phyloP scores from a whole-genome alignment of 2,113 vertebrate species.

The Rhegmatorhina hoffmannsi region DNA sequence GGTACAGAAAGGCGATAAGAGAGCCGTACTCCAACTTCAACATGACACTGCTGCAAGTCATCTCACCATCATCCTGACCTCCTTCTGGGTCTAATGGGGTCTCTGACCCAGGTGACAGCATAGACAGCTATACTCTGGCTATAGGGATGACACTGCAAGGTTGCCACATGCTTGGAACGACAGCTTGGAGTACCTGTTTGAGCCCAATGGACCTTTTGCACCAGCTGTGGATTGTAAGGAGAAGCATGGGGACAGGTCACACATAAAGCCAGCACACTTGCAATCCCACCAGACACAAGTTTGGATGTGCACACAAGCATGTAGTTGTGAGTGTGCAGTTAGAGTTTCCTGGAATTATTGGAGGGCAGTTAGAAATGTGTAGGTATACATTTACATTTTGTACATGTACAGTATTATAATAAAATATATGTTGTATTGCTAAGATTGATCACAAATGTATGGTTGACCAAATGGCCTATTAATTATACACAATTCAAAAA shows the following conservation, averaged over 20 bases:
- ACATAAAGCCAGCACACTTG: background rate
- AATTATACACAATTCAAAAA: background rate
- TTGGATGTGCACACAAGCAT: too few species aligned
- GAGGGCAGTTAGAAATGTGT: background rate
- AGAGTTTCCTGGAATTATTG: background rate
- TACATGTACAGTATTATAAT: background rate
- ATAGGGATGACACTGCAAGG: background rate
- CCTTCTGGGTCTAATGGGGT: background rate
- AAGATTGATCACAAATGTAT: background rate
- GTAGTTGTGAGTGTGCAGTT: rapidly evolving
- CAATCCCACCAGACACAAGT: background rate
- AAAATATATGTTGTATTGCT: background rate
- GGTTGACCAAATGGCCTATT: background rate
- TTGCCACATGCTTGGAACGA: background rate
- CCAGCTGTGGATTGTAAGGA: rapidly evolving
- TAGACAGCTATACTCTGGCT: background rate
- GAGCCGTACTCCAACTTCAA: background rate
- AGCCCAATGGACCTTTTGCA: rapidly evolving
- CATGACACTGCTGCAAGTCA: background rate
- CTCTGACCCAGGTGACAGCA: background rate
- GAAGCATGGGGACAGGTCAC: background rate
- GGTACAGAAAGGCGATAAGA: background rate
- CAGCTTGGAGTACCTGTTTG: background rate
- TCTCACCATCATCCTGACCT: background rate
- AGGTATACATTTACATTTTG: background rate